These are phyloP conservation scores for Misgurnus anguillicaudatus DNA, from an alignment of 2,113 vertebrate genomes.

Conservation along the genomic window DNA sequence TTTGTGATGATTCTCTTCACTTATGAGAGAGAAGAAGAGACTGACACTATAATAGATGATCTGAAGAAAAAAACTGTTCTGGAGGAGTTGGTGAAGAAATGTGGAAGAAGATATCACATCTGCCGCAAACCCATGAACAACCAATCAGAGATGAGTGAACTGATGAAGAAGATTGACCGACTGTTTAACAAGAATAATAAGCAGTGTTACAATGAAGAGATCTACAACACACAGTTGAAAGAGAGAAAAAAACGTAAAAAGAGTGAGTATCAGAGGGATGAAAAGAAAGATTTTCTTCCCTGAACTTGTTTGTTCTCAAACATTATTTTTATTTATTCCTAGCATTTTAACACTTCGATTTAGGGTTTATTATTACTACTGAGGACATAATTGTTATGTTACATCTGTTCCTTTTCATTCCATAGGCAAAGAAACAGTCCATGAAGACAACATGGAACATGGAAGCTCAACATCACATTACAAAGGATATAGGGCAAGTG, in stretches of 20 bases:
- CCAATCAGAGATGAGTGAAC: accelerated
- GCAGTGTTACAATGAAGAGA: conserved; percentile 11
- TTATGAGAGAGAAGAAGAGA: not conserved
- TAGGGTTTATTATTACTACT: too few species aligned
- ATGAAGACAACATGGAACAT: too few species aligned
- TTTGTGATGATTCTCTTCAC: conserved; percentile 21
- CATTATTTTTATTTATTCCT: too few species aligned
- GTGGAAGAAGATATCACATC: conserved; percentile 29
- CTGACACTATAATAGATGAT: not conserved
- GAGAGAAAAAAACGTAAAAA: not conserved
- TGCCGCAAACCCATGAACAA: conserved; percentile 49
- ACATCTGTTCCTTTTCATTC: too few species aligned
- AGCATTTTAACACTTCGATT: too few species aligned
- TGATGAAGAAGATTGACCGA: conserved; percentile 25
- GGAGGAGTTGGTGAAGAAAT: conserved; percentile 5
- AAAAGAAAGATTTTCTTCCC: too few species aligned
- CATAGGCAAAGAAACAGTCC: too few species aligned
- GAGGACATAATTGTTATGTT: too few species aligned
- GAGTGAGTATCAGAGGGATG: not conserved
- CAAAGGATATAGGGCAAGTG: too few species aligned
- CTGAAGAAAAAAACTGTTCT: conserved; percentile 16
- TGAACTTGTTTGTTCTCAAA: too few species aligned
- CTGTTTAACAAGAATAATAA: not conserved
- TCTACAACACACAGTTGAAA: not conserved
- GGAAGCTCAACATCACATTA: too few species aligned